These are phyloP conservation scores for Tipula unca DNA, from an alignment of 2,888 invertebrate species.

Conservation along the genomic window DNA sequence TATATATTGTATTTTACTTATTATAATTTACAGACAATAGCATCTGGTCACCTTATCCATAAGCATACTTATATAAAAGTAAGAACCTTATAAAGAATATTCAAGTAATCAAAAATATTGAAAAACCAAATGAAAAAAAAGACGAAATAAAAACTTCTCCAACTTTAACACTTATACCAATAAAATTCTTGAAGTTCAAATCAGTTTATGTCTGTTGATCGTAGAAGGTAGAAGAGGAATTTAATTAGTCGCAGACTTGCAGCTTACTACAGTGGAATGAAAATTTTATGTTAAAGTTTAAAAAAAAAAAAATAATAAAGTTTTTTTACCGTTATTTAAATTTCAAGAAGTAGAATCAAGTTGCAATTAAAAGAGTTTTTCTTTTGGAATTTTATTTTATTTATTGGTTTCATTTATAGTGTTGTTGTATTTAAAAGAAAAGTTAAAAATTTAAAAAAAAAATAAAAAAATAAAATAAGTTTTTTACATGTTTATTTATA, in stretches of 20 bases:
- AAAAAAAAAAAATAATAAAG: not conserved
- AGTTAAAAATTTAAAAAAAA: not conserved
- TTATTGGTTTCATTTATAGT: not conserved
- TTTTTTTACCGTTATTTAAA: not conserved
- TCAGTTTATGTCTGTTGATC: slow-evolving; percentile 16
- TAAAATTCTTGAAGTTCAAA: slow-evolving; percentile 8
- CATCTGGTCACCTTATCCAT: not conserved
- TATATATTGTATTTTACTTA: no score
- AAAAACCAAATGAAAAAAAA: not conserved
- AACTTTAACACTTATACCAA: slow-evolving; percentile 14
- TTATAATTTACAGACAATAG: not conserved
- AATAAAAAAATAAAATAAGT: not conserved
- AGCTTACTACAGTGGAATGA: not conserved
- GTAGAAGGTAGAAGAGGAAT: not conserved
- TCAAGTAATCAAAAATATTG: not conserved
- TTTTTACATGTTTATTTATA: not conserved
- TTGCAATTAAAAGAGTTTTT: slow-evolving; percentile 4
- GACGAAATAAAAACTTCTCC: not conserved
- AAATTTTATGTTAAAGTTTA: not conserved
- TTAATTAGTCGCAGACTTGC: not conserved
- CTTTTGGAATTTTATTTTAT: not conserved
- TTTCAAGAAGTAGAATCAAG: not conserved
- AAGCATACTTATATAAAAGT: not conserved
- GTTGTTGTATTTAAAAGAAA: not conserved
- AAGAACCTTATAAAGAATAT: not conserved